phyloP scores from a whole-genome alignment of 2,888 invertebrate genomes.

The Lucinisca nassula region DNA sequence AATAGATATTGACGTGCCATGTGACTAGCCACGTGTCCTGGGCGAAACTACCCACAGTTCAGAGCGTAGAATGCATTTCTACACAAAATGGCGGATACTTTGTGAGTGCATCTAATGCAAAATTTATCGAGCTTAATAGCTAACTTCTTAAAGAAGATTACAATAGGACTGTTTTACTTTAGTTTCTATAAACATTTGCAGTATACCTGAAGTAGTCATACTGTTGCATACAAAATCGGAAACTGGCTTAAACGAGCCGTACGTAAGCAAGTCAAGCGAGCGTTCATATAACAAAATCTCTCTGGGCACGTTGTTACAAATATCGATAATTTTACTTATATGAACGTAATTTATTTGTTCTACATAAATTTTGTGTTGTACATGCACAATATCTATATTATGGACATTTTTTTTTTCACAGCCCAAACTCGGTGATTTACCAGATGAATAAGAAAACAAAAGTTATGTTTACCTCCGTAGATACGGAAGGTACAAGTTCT shows the following conservation, averaged over 20 bases:
- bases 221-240: slow-evolving; percentile 35
- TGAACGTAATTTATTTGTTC: background rate
- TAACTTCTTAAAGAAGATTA: slow-evolving; percentile 46
- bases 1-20: slow-evolving; percentile 43
- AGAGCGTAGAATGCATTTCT: slow-evolving; percentile 68
- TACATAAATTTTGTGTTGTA: background rate
- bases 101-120: slow-evolving; percentile 77
- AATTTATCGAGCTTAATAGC: slow-evolving; percentile 72
- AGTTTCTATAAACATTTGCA: slow-evolving; percentile 62
- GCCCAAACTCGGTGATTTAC: background rate
- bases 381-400: background rate
- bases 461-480: background rate
- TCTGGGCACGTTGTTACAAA: slow-evolving; percentile 48
- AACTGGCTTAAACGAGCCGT: slow-evolving; percentile 53
- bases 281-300: slow-evolving; percentile 20
- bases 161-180: slow-evolving; percentile 42
- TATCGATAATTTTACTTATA: slow-evolving; percentile 34
- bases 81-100: slow-evolving; percentile 83
- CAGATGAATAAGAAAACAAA: background rate
- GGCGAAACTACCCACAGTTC: slow-evolving; percentile 69
- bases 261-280: slow-evolving; percentile 45
- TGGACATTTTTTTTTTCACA: background rate
- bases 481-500: background rate
- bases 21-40: slow-evolving; percentile 72
- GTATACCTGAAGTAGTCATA: slow-evolving; percentile 63